Evolutionary conservation across 2,797 vertebrate genomes (phyloP).

Genomic region (Epinephelus malabaricus): DNA sequence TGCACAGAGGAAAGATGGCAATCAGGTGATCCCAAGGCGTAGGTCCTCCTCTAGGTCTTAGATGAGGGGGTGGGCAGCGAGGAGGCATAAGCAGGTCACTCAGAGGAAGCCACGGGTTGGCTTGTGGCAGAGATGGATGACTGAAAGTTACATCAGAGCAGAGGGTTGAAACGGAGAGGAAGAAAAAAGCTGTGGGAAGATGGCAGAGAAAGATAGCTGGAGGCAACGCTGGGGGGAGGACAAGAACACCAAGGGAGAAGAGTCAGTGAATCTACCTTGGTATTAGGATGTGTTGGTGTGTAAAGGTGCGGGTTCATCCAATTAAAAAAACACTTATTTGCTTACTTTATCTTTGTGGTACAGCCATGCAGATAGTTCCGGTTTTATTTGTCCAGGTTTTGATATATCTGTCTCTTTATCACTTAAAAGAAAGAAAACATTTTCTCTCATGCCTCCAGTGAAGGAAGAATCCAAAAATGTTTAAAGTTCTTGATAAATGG

Average conservation of each 20-base stretch:
- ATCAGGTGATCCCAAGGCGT: conserved; percentile 64
- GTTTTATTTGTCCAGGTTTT: not conserved
- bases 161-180: conserved; percentile 35
- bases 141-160: conserved; percentile 53
- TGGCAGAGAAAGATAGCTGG: conserved; percentile 32
- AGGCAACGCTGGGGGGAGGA: conserved; percentile 39
- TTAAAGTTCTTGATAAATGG: too few species aligned
- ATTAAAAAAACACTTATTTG: not conserved
- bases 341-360: not conserved
- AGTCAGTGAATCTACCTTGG: not conserved
- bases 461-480: too few species aligned
- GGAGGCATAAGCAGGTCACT: conserved; percentile 42
- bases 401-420: not conserved
- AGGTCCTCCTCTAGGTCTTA: conserved; percentile 27
- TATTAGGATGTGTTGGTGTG: conserved; percentile 1
- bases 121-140: conserved; percentile 58
- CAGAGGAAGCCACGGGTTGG: conserved; percentile 18
- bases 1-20: conserved; percentile 49
- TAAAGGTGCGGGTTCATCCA: not conserved
- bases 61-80: conserved; percentile 9
- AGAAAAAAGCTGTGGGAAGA: conserved; percentile 48
- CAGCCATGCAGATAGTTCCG: not conserved
- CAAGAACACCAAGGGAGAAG: conserved; percentile 36
- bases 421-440: not conserved
- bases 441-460: too few species aligned